Conservation (phyloP, 1,140 invertebrate genomes). For the Hetaerina americana region DNA sequence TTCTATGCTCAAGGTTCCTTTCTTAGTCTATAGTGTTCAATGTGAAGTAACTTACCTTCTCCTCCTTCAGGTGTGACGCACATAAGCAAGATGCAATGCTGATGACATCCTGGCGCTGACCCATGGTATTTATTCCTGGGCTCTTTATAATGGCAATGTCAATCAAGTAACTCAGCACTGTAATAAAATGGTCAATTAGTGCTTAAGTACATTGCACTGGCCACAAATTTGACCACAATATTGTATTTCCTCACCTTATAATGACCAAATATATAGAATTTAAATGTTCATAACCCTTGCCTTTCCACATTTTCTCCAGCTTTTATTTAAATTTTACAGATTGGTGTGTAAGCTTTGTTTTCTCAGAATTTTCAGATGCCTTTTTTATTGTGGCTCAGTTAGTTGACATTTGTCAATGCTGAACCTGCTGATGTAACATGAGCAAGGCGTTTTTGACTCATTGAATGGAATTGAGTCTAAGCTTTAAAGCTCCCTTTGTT, state of each 20-base stretch:
- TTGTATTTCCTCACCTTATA: neutral
- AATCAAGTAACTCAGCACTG: constrained; percentile 5
- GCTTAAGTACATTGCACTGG: neutral
- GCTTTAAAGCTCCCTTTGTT: neutral
- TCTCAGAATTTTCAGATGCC: neutral
- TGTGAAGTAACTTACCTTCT: constrained; percentile 22
- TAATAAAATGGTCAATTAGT: constrained; percentile 6
- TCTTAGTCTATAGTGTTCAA: neutral
- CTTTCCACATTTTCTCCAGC: constrained; percentile 12
- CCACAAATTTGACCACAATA: neutral
- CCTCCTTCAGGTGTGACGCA: constrained; percentile 21
- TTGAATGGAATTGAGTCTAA: neutral
- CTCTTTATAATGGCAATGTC: constrained; percentile 17
- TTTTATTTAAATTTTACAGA: constrained; percentile 9
- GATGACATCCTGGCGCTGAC: constrained; percentile 16
- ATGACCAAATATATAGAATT: constrained; percentile 3
- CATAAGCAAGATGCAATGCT: constrained; percentile 15
- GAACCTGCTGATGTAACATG: constrained; percentile 5
- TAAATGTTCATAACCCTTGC: constrained; percentile 6
- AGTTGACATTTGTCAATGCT: constrained; percentile 3
- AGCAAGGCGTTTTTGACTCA: constrained; percentile 4
- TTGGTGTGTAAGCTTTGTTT: neutral
- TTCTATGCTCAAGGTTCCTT: neutral
- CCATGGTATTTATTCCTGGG: constrained; percentile 26
- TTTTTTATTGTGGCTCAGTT: constrained; percentile 7